These are phyloP conservation scores for Planiliza haematocheilus DNA, from an alignment of 2,113 vertebrate species.

Conservation along the genomic window DNA sequence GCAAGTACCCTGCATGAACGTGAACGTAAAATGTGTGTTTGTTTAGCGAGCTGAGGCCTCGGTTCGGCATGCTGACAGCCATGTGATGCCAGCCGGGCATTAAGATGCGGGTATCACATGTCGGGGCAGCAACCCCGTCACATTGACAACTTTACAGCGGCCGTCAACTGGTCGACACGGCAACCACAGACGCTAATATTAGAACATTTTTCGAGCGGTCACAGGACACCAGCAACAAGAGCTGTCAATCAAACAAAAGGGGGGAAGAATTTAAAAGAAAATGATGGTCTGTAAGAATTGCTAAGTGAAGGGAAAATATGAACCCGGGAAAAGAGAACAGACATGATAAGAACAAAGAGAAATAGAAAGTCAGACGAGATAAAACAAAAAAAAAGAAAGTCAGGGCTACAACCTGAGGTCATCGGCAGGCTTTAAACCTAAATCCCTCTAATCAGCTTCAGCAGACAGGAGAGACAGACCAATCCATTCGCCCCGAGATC, in stretches of 20 bases:
- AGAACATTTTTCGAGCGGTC: slow-evolving; percentile 63
- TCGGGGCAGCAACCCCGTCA: slow-evolving; percentile 52
- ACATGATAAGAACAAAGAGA: slow-evolving; percentile 51
- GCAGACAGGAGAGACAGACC: slow-evolving; percentile 60
- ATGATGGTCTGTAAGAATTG: not conserved
- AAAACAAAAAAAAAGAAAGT: slow-evolving; percentile 42
- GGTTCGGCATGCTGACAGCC: slow-evolving; percentile 53
- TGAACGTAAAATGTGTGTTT: slow-evolving; percentile 40
- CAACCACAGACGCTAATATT: slow-evolving; percentile 62
- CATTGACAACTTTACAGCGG: slow-evolving; percentile 70
- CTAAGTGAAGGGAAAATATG: slow-evolving; percentile 2
- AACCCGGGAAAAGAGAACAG: slow-evolving; percentile 22
- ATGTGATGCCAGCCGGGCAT: slow-evolving; percentile 57
- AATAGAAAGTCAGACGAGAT: slow-evolving; percentile 57
- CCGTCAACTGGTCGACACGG: slow-evolving; percentile 50
- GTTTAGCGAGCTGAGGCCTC: slow-evolving; percentile 29
- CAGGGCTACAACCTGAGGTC: slow-evolving; percentile 54
- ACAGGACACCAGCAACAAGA: slow-evolving; percentile 34
- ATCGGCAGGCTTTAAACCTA: slow-evolving; percentile 64
- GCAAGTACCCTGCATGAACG: not conserved
- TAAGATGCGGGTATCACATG: slow-evolving; percentile 57
- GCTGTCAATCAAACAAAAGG: slow-evolving; percentile 48
- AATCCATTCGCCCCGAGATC: slow-evolving; percentile 68
- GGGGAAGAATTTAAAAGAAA: not conserved
- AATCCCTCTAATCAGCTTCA: slow-evolving; percentile 72